phyloP scores from a whole-genome alignment of 64 coral and sea anemone genomes.

The Stichodactyla helianthus region DNA sequence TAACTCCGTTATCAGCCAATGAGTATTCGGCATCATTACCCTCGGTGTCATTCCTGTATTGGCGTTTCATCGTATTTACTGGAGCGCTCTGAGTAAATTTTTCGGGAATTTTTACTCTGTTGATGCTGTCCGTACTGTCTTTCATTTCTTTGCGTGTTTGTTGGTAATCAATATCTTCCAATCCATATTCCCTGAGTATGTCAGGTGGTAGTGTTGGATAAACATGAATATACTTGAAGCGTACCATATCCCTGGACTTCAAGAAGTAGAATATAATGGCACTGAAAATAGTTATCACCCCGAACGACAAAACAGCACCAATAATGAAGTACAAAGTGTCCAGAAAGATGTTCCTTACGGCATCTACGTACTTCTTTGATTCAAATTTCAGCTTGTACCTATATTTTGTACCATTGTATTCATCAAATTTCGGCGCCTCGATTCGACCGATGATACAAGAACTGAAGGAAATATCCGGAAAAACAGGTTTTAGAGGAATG shows the following conservation, averaged over 20 bases:
- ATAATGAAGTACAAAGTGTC: slow-evolving; percentile 74
- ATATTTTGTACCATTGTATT: slow-evolving; percentile 47
- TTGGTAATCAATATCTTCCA: not conserved
- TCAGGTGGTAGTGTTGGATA: slow-evolving; percentile 59
- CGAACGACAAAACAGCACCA: slow-evolving; percentile 7
- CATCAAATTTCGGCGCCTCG: slow-evolving; percentile 30
- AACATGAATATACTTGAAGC: slow-evolving; percentile 57
- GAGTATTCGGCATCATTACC: too few relatives aligned
- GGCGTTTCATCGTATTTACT: not conserved
- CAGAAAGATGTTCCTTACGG: slow-evolving; percentile 60
- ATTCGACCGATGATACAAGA: slow-evolving; percentile 56
- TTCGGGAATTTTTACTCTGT: slow-evolving; percentile 6
- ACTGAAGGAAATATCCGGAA: slow-evolving; percentile 20
- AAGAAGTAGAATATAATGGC: slow-evolving; percentile 45
- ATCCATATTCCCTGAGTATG: slow-evolving; percentile 46
- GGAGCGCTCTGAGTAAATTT: not conserved
- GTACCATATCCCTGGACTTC: slow-evolving; percentile 75
- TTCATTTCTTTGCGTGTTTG: not conserved
- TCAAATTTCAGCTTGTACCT: slow-evolving; percentile 53
- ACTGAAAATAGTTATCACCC: slow-evolving; percentile 18
- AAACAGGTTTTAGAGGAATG: not conserved
- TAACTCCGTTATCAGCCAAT: too few relatives aligned
- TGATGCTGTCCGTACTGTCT: not conserved
- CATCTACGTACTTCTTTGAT: slow-evolving; percentile 72
- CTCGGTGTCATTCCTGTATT: not conserved